Evolutionary conservation across 2,888 invertebrate species (phyloP).

Genomic region (Agriopis leucophaearia): DNA sequence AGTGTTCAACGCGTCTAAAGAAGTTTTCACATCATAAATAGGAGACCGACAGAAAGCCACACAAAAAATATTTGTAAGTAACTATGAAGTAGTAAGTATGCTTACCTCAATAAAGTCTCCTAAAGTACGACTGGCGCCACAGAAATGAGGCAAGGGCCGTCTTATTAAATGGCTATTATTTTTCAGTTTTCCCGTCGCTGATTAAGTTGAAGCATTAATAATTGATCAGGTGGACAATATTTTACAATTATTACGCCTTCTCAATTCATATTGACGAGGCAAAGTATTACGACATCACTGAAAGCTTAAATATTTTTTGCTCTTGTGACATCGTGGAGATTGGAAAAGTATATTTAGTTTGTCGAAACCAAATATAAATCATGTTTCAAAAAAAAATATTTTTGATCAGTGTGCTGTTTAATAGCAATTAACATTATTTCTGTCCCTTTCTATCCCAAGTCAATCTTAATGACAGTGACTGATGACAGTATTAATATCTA

Average conservation of each 20-base stretch:
- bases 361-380: too few relatives aligned
- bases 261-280: conserved; percentile 29
- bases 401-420: too few relatives aligned
- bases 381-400: too few relatives aligned
- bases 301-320: not conserved
- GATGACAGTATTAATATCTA: too few relatives aligned
- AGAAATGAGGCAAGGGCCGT: conserved; percentile 28
- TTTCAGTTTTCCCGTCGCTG: conserved; percentile 44
- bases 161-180: conserved; percentile 35
- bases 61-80: not conserved
- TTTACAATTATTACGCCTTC: conserved; percentile 38
- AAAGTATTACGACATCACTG: conserved; percentile 20
- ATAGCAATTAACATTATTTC: too few relatives aligned
- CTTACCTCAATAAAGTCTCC: conserved; percentile 36
- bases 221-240: conserved; percentile 42
- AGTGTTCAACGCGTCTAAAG: too few relatives aligned
- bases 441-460: too few relatives aligned
- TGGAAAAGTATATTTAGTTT: not conserved
- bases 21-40: too few relatives aligned
- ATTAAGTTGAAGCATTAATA: conserved; percentile 44
- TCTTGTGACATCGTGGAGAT: not conserved
- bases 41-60: not conserved
- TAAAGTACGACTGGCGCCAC: conserved; percentile 43
- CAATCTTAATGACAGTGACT: too few relatives aligned
- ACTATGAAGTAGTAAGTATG: conserved; percentile 5